Percentiles rank a stretch among this genome's conserved stretches.
Evolutionary conservation across 2,797 vertebrate genomes (phyloP).

Genomic region (Vultur gryphus): DNA sequence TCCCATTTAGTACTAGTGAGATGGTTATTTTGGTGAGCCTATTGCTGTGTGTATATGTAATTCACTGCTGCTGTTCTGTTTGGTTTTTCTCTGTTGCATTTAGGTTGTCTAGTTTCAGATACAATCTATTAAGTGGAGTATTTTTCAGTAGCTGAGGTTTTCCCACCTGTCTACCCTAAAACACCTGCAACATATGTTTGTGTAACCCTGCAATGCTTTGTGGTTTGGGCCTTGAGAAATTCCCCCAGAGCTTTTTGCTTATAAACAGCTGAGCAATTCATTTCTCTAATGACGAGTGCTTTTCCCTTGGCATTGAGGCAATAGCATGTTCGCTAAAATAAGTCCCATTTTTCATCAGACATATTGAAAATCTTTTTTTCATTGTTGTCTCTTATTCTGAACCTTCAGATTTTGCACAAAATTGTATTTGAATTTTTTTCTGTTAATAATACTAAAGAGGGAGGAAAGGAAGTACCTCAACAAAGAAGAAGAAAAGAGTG

Average conservation of each 20-base stretch:
- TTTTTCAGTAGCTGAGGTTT: slow-evolving; percentile 71
- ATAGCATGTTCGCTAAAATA: slow-evolving; percentile 70
- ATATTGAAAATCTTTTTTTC: slow-evolving; percentile 50
- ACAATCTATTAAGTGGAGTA: slow-evolving; percentile 70
- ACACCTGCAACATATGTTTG: slow-evolving; percentile 79
- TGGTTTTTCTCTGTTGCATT: slow-evolving; percentile 48
- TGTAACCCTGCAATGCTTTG: slow-evolving; percentile 76
- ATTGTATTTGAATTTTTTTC: neutral
- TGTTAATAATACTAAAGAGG: neutral
- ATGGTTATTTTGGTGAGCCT: slow-evolving; percentile 47
- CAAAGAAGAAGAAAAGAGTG: neutral
- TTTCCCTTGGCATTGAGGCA: slow-evolving; percentile 71
- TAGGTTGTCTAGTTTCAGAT: slow-evolving; percentile 78
- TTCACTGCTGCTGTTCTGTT: slow-evolving; percentile 30
- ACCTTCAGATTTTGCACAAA: slow-evolving; percentile 59
- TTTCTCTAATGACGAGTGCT: slow-evolving; percentile 77
- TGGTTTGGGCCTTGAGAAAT: slow-evolving; percentile 76
- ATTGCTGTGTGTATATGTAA: neutral
- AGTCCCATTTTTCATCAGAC: slow-evolving; percentile 71
- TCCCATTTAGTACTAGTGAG: slow-evolving; percentile 40
- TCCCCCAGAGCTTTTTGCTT: slow-evolving; percentile 77
- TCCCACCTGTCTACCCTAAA: slow-evolving; percentile 81
- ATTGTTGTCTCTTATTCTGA: slow-evolving; percentile 66
- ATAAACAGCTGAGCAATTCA: slow-evolving; percentile 78
- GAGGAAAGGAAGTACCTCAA: neutral